Percentiles rank a stretch among this genome's conserved stretches.
These are phyloP conservation scores for Lepidocyrtoides sp. DNA, from an alignment of 2,888 invertebrate species.

Conservation along the genomic window DNA sequence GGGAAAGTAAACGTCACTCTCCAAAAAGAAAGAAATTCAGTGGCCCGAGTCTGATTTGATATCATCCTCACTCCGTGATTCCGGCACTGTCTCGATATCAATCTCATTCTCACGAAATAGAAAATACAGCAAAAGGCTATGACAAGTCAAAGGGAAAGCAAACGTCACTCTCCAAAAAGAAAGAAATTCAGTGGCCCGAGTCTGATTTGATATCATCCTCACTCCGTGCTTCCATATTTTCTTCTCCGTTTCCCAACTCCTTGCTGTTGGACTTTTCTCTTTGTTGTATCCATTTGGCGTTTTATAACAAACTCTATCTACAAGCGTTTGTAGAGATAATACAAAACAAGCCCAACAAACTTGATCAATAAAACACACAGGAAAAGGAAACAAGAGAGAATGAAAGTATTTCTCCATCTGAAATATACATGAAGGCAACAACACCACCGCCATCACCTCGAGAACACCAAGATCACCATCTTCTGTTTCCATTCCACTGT, in stretches of 20 bases:
- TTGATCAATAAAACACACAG: neutral
- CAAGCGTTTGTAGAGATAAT: too few relatives aligned
- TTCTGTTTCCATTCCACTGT: neutral
- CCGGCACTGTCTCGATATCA: too few relatives aligned
- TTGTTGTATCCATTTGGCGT: neutral
- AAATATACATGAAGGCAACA: conserved; percentile 42
- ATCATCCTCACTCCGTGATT: conserved; percentile 55
- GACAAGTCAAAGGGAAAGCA: conserved; percentile 33
- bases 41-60: conserved; percentile 72
- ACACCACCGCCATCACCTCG: neutral
- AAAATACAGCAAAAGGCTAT: too few relatives aligned
- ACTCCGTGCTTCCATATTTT: conserved; percentile 51
- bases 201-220: conserved; percentile 67
- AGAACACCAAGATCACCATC: neutral
- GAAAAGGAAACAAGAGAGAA: conserved; percentile 2
- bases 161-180: conserved; percentile 45
- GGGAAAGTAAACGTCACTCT: conserved; percentile 37
- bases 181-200: conserved; percentile 69
- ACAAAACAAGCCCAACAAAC: too few relatives aligned
- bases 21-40: conserved; percentile 58
- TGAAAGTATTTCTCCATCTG: conserved; percentile 12
- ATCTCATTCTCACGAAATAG: too few relatives aligned
- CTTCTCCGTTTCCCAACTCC: conserved; percentile 19
- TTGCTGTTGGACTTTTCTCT: too few relatives aligned
- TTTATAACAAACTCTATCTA: too few relatives aligned